Percentiles rank a stretch among this genome's conserved stretches.
phyloP scores from a whole-genome alignment of 2,888 invertebrate genomes.

The Platynereis dumerilii region DNA sequence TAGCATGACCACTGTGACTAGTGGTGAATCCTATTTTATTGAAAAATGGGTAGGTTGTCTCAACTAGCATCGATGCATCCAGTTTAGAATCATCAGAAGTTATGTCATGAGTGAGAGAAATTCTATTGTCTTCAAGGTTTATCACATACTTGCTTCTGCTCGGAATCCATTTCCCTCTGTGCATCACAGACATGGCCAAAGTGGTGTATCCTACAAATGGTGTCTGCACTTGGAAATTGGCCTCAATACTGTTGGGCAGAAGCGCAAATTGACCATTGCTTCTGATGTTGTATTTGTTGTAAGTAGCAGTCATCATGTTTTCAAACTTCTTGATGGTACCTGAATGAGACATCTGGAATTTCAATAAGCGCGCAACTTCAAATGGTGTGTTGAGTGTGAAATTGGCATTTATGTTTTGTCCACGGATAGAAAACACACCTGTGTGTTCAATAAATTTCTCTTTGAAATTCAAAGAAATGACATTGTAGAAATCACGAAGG shows the following conservation, averaged over 20 bases:
- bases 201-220: background rate
- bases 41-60: background rate
- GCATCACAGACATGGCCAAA: background rate
- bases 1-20: no score
- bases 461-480: background rate
- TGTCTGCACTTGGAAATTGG: background rate
- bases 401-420: no score
- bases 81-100: background rate
- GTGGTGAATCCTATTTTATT: background rate
- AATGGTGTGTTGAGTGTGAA: no score
- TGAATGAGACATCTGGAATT: no score
- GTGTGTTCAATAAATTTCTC: no score
- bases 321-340: no score
- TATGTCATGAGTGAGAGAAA: background rate
- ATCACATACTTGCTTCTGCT: background rate
- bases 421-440: no score
- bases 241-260: background rate
- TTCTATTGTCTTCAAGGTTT: background rate
- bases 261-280: no score
- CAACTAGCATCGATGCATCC: background rate
- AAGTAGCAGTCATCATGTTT: no score
- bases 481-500: constrained; percentile 23
- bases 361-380: no score
- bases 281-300: no score
- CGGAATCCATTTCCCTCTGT: background rate